A percentile compares a stretch with the other conserved stretches of the same genome.
Evolutionary conservation across 2,888 invertebrate species (phyloP).

Genomic region (Cremastobaeus sp.): DNA sequence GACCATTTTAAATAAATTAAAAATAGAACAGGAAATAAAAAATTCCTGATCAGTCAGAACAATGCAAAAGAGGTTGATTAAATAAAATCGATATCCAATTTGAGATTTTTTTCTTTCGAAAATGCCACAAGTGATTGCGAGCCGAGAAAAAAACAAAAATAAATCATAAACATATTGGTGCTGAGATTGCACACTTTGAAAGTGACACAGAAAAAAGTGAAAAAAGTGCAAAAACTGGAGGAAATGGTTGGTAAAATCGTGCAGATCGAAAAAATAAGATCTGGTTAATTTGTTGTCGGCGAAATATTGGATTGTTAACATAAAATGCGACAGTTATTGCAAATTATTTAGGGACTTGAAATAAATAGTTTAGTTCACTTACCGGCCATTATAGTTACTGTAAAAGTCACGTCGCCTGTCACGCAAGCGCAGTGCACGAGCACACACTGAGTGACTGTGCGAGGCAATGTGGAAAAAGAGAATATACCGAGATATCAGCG

Average conservation of each 20-base stretch:
- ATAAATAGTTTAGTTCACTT: slow-evolving; percentile 63
- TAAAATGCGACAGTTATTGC: neutral
- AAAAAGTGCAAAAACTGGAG: neutral
- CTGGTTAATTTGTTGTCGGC: neutral
- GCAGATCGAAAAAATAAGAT: too few species aligned
- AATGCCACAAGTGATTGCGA: too few species aligned
- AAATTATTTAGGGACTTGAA: neutral
- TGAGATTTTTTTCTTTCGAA: too few species aligned
- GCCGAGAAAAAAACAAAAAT: neutral
- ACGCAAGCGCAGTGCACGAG: slow-evolving; percentile 41
- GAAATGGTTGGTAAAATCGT: neutral
- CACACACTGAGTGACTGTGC: too few species aligned
- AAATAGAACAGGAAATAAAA: too few species aligned
- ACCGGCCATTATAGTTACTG: slow-evolving; percentile 77
- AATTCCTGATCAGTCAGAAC: too few species aligned
- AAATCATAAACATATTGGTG: slow-evolving; percentile 16
- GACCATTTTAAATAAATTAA: too few species aligned
- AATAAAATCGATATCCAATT: too few species aligned
- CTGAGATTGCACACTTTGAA: slow-evolving; percentile 31
- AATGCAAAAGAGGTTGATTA: too few species aligned
- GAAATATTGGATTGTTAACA: neutral
- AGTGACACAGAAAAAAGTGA: slow-evolving; percentile 28
- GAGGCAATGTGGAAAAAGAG: too few species aligned
- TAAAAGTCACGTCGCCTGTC: slow-evolving; percentile 73
- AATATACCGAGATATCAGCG: too few species aligned